Evolutionary conservation across 2,113 vertebrate genomes (phyloP).

Genomic region (Festucalex cinctus): DNA sequence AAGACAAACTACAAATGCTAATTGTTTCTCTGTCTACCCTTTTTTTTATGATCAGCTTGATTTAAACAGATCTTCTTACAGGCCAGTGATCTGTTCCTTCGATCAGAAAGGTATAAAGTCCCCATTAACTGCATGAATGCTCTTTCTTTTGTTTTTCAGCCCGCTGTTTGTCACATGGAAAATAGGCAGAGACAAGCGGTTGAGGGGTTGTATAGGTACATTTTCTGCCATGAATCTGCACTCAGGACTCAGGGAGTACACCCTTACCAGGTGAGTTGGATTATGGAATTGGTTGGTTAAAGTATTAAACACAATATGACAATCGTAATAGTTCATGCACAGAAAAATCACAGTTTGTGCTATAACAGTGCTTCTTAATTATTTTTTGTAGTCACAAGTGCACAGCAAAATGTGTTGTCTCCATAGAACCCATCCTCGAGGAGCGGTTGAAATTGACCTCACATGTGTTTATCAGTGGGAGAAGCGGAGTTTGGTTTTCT

Average conservation of each 20-base stretch:
- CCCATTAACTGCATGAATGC: slow-evolving; percentile 3
- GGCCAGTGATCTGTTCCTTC: not conserved
- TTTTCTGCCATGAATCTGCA: slow-evolving; percentile 99
- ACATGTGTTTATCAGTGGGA: too few relatives aligned
- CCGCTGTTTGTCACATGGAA: slow-evolving; percentile 99
- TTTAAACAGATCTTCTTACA: not conserved
- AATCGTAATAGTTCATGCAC: too few relatives aligned
- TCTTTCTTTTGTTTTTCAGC: slow-evolving; percentile 73
- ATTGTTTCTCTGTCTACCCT: not conserved
- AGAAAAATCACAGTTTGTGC: too few relatives aligned
- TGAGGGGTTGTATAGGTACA: slow-evolving; percentile 99
- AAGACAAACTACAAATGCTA: not conserved
- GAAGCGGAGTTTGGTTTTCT: too few relatives aligned
- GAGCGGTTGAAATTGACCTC: too few relatives aligned
- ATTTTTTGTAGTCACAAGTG: too few relatives aligned
- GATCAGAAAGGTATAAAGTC: not conserved
- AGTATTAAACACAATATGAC: too few relatives aligned
- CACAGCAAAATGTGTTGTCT: too few relatives aligned
- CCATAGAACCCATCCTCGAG: too few relatives aligned
- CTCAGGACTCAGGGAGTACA: slow-evolving; percentile 99
- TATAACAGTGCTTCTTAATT: too few relatives aligned
- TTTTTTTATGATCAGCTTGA: not conserved
- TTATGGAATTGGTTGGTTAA: not conserved
- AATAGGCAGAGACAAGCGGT: slow-evolving; percentile 98
- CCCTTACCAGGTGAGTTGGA: slow-evolving; percentile 94